Percentiles rank a stretch among this genome's conserved stretches.
phyloP scores from a whole-genome alignment of 2,888 invertebrate species.

The Zygaena filipendulae region DNA sequence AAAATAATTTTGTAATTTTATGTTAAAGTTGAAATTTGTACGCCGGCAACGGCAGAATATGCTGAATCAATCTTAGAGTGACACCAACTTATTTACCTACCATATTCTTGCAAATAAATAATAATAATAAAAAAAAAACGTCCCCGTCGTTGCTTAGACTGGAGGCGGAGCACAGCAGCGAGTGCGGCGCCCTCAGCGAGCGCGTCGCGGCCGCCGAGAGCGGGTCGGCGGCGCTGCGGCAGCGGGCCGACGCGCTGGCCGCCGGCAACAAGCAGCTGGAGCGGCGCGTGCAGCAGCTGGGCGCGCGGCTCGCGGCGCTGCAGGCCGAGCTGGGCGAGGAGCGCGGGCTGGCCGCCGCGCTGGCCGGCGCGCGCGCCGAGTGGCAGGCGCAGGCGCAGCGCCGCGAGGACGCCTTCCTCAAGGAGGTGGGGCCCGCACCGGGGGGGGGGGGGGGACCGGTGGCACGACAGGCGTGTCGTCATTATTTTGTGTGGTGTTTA shows the following conservation, averaged over 20 bases:
- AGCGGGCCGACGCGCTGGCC: constrained; percentile 59
- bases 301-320: constrained; percentile 45
- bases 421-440: constrained; percentile 32
- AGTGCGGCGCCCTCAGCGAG: constrained; percentile 65
- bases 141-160: too few species aligned
- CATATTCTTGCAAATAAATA: too few species aligned
- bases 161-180: constrained; percentile 47
- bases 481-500: too few species aligned
- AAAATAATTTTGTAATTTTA: too few species aligned
- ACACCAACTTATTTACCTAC: too few species aligned
- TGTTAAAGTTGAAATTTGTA: too few species aligned
- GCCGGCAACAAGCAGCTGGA: constrained; percentile 78
- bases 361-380: constrained; percentile 41
- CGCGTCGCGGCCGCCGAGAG: constrained; percentile 59
- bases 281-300: constrained; percentile 74
- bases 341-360: constrained; percentile 76
- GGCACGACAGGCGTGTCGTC: too few species aligned
- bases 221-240: constrained; percentile 49
- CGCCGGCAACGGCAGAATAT: too few species aligned
- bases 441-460: too few species aligned
- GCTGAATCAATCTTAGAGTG: too few species aligned
- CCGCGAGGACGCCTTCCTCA: constrained; percentile 27
- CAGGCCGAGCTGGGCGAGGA: constrained; percentile 84
- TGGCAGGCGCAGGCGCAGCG: constrained; percentile 40
- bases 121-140: too few species aligned